Base-by-base conservation (phyloP, 92 coral and sea anemone species). In the Siderastrea radians region DNA sequence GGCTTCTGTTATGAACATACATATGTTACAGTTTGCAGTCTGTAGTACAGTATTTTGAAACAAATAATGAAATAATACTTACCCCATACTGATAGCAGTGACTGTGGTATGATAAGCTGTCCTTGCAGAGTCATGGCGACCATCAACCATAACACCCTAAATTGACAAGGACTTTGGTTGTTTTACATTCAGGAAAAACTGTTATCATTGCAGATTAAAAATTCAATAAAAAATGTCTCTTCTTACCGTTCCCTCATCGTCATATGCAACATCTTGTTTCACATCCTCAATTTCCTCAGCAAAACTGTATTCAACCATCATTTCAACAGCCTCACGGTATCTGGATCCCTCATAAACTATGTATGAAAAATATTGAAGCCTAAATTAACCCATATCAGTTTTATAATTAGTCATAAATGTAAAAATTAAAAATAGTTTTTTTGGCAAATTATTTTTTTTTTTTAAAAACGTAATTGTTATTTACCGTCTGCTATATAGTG, bases 21-120 rank as follows among this genome's bases (percentile, higher is more conserved):
- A 43, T 4, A 66, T 66, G 44, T 66, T 66, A 5, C 46, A 17
- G 8, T 43, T 17, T 17, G 72, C 72, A 66, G 8, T 17, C 72
- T 19, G 12, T 7, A 57, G 8, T 14, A 66, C 46, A 19, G 7
- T 19, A 19, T 66, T n/a, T n/a, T 66, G 47, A n/a, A 6, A 77
- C 63, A 77, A 15, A 44, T 14, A 77, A 15, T 9, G 45, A 54
- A 49, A 52, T 77, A 54, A 53, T 12, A 55, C 81, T 77, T 53
- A 77, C 81, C 6, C n/a, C 81, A 50, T 77, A 55, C 60, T 77
- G 81, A 77, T 77, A 19, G 81, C 81, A 19, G 81, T 77, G 62
- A 77, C 81, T 44, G 59, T 54, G 46, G 4, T 77, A 26, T 77
- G 81, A 77, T 77, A 77, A 17, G 81, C 81, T 77, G 81, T 55